Conservation (phyloP, 1,140 invertebrate genomes). For the Phocides pigmalion region DNA sequence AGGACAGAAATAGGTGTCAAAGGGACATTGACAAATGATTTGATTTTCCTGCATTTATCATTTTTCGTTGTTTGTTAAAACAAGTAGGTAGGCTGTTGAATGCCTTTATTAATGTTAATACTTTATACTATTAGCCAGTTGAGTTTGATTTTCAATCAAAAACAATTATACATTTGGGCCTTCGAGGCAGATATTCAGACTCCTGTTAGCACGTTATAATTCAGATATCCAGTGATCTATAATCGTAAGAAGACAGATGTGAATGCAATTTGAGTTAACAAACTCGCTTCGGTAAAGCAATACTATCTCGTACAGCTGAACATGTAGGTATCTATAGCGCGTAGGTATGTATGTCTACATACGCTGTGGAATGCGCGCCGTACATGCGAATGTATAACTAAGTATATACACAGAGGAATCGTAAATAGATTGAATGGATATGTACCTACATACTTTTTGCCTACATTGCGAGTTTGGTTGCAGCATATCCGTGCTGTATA, state of each 20-base stretch:
- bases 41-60: too few relatives aligned
- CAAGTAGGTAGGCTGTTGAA: too few relatives aligned
- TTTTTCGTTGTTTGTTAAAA: too few relatives aligned
- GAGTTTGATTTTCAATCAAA: too few relatives aligned
- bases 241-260: slow-evolving; percentile 36
- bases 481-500: slow-evolving; percentile 55
- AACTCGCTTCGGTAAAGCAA: slow-evolving; percentile 43
- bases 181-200: slow-evolving; percentile 1
- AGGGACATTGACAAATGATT: too few relatives aligned
- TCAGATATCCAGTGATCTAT: background rate
- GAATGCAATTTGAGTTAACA: slow-evolving; percentile 50
- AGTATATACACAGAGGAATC: slow-evolving; percentile 67
- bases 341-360: slow-evolving; percentile 71
- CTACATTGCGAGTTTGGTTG: slow-evolving; percentile 63
- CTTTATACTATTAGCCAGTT: too few relatives aligned
- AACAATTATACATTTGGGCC: background rate
- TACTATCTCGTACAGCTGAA: slow-evolving; percentile 46
- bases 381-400: slow-evolving; percentile 53
- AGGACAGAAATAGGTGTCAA: too few relatives aligned
- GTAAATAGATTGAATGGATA: slow-evolving; percentile 82
- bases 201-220: background rate
- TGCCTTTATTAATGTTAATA: too few relatives aligned
- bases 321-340: slow-evolving; percentile 59
- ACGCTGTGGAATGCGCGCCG: slow-evolving; percentile 73
- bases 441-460: slow-evolving; percentile 72